Evolutionary conservation across 1,140 invertebrate genomes (phyloP).

Genomic region (Trichonephila inaurata): DNA sequence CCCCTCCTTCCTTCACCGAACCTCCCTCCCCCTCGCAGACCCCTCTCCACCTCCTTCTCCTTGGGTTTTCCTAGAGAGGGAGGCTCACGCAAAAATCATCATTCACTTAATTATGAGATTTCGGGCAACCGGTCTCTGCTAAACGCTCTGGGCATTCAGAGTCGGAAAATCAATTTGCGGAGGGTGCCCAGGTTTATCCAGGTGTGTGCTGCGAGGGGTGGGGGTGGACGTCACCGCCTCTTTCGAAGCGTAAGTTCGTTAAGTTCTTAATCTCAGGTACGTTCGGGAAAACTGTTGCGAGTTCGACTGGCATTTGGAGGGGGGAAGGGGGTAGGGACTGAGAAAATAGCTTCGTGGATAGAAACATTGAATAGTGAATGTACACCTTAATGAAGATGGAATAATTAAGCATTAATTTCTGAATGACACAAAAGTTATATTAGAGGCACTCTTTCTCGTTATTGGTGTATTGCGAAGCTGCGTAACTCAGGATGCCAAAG

Average conservation of each 20-base stretch:
- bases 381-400: too few relatives aligned
- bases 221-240: background rate
- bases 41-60: constrained; percentile 15
- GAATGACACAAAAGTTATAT: too few relatives aligned
- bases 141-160: constrained; percentile 32
- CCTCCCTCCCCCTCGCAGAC: background rate
- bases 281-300: background rate
- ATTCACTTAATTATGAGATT: constrained; percentile 72
- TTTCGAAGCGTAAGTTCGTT: constrained; percentile 38
- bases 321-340: too few relatives aligned
- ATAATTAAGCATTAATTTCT: too few relatives aligned
- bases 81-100: constrained; percentile 66
- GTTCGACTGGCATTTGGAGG: background rate
- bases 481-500: too few relatives aligned
- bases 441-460: too few relatives aligned
- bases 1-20: background rate
- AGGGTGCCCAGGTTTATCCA: background rate
- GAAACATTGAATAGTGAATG: too few relatives aligned
- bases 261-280: constrained; percentile 29
- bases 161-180: constrained; percentile 41
- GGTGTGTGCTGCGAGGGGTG: background rate
- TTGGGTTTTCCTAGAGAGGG: constrained; percentile 13
- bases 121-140: constrained; percentile 4
- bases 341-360: too few relatives aligned
- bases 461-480: too few relatives aligned